Conservation (phyloP, 2,113 vertebrate species). For the Phalacrocorax brasilianus region DNA sequence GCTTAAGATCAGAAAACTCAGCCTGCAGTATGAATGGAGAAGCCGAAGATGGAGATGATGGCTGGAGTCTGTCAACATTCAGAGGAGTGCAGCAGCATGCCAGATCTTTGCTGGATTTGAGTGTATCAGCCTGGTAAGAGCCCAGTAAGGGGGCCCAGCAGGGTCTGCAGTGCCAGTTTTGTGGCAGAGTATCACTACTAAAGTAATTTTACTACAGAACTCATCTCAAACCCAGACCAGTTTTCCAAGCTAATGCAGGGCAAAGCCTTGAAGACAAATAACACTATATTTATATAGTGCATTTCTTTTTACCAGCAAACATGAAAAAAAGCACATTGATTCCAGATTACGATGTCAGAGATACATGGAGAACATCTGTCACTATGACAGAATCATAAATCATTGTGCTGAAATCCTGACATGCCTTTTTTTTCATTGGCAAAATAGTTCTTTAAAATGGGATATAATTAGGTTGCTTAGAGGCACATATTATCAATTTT, state of each 20-base stretch:
- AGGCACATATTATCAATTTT: neutral
- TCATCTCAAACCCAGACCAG: neutral
- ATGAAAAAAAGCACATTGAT: neutral
- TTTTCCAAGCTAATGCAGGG: neutral
- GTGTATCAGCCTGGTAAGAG: neutral
- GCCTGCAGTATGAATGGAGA: neutral
- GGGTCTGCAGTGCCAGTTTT: neutral
- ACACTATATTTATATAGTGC: neutral
- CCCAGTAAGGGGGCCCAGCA: neutral
- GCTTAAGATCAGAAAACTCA: neutral
- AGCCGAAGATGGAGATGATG: neutral
- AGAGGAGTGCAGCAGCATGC: neutral
- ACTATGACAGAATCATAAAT: constrained; percentile 59
- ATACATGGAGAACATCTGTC: constrained; percentile 49
- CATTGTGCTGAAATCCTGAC: neutral
- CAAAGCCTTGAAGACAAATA: neutral
- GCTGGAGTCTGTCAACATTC: neutral
- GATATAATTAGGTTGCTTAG: constrained; percentile 34
- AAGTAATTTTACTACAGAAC: neutral
- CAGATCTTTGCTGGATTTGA: neutral
- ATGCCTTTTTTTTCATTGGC: neutral
- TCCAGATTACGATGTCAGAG: constrained; percentile 25
- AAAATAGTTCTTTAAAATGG: constrained; percentile 12
- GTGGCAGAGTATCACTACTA: neutral
- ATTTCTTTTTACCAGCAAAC: constrained; percentile 1